Conservation (phyloP, 2,888 invertebrate species). For the Onthophagus sagittarius region DNA sequence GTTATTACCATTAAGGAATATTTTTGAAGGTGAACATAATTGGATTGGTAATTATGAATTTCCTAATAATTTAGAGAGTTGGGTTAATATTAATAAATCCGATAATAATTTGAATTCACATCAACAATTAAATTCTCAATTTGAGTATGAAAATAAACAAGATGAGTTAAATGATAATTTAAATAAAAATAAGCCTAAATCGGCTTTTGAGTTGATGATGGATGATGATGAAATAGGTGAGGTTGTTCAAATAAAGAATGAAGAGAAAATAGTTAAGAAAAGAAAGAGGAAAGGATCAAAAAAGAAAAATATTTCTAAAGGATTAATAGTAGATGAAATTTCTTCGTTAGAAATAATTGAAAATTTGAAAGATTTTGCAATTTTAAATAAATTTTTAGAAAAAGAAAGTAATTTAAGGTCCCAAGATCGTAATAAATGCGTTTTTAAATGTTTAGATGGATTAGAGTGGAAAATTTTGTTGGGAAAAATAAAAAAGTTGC, state of each 20-base stretch:
- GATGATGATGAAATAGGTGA: conserved; percentile 26
- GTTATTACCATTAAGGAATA: conserved; percentile 40
- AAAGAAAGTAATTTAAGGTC: background rate
- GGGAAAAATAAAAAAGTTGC: background rate
- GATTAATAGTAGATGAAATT: background rate
- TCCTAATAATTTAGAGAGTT: conserved; percentile 45
- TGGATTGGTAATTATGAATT: conserved; percentile 48
- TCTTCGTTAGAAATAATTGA: background rate
- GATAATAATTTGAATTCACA: conserved; percentile 32
- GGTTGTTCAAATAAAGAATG: conserved; percentile 3
- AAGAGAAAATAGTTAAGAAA: background rate
- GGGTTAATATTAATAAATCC: conserved; percentile 48
- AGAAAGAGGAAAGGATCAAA: background rate
- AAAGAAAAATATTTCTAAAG: background rate
- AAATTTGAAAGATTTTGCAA: background rate
- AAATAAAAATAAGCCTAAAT: background rate
- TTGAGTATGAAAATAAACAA: background rate
- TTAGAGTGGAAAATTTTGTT: background rate
- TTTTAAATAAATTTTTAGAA: background rate
- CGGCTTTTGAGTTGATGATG: conserved; percentile 7
- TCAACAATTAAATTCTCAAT: background rate
- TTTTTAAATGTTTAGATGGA: background rate
- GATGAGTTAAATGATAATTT: background rate
- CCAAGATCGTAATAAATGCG: background rate
- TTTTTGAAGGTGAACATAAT: conserved; percentile 35